phyloP scores from a whole-genome alignment of 2,888 invertebrate species.

The Oxytorus armatus region DNA sequence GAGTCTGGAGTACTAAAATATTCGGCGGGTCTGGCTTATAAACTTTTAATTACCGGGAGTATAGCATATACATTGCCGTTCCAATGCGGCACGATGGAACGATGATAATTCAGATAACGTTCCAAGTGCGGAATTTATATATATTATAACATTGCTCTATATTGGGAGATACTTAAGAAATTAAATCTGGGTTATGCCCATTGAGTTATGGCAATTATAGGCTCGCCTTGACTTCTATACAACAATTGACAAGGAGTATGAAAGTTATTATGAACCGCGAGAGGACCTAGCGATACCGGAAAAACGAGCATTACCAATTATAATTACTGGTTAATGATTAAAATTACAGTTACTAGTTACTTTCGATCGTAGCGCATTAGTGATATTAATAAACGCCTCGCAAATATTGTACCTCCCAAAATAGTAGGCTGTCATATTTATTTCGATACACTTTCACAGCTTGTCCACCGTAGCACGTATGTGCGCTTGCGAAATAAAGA shows the following conservation, averaged over 20 bases:
- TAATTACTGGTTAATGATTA: too few relatives aligned
- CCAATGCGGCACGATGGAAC: slow-evolving; percentile 56
- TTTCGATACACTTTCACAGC: slow-evolving; percentile 37
- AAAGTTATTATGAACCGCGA: slow-evolving; percentile 49
- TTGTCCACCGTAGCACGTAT: slow-evolving; percentile 29
- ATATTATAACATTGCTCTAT: slow-evolving; percentile 48
- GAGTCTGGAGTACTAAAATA: not conserved
- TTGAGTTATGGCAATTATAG: slow-evolving; percentile 71
- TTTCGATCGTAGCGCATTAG: too few relatives aligned
- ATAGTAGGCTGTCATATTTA: slow-evolving; percentile 3
- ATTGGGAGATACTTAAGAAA: slow-evolving; percentile 55
- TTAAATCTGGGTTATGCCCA: slow-evolving; percentile 72
- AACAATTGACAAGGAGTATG: slow-evolving; percentile 66
- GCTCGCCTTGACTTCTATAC: slow-evolving; percentile 71
- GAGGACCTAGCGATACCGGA: slow-evolving; percentile 38
- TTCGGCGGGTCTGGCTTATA: not conserved
- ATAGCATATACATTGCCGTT: not conserved
- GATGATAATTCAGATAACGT: slow-evolving; percentile 62
- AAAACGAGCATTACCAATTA: not conserved
- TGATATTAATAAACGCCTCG: not conserved
- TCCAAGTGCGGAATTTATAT: slow-evolving; percentile 66
- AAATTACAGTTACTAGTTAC: too few relatives aligned
- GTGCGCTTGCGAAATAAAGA: slow-evolving; percentile 43
- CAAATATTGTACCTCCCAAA: too few relatives aligned
- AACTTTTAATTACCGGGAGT: not conserved